A percentile compares a stretch with the other conserved stretches of the same genome.
These are phyloP conservation scores for Adelognathus sp. DNA, from an alignment of 2,888 invertebrate species.

Conservation along the genomic window DNA sequence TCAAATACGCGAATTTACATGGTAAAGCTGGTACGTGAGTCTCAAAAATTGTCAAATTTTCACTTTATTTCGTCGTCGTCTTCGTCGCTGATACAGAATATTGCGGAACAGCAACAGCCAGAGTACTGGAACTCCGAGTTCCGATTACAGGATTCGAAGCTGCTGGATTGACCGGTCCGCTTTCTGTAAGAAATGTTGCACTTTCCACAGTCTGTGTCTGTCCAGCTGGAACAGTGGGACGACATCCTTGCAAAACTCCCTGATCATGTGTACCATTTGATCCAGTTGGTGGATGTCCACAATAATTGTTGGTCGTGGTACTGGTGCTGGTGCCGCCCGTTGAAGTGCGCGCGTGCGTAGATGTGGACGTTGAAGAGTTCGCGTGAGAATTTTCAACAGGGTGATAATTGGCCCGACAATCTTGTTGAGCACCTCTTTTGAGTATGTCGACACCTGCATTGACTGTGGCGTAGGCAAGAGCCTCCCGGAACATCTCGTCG, in stretches of 20 bases:
- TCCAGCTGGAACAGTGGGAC: neutral
- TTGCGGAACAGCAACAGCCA: constrained; percentile 8
- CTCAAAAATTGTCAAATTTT: too few relatives aligned
- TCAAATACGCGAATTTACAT: too few relatives aligned
- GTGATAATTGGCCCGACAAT: constrained; percentile 50
- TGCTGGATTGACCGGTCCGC: neutral
- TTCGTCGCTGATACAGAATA: neutral
- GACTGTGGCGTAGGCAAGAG: constrained; percentile 68
- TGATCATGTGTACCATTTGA: neutral
- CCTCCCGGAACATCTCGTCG: constrained; percentile 69
- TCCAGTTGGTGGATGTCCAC: constrained; percentile 43
- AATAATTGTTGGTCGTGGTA: constrained; percentile 69
- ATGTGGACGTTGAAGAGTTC: too few relatives aligned
- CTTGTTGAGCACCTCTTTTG: constrained; percentile 63
- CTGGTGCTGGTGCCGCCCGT: constrained; percentile 53
- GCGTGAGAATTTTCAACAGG: constrained; percentile 11
- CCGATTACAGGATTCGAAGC: neutral
- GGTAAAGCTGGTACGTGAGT: too few relatives aligned
- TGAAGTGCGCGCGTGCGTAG: constrained; percentile 55
- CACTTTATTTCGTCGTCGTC: too few relatives aligned
- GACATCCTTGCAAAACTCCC: constrained; percentile 3
- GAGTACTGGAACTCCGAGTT: constrained; percentile 3
- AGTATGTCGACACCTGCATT: constrained; percentile 70
- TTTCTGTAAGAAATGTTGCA: neutral
- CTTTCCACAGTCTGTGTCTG: neutral